Evolutionary conservation across 2,797 vertebrate genomes (phyloP).

Genomic region (Austrolebias charrua): DNA sequence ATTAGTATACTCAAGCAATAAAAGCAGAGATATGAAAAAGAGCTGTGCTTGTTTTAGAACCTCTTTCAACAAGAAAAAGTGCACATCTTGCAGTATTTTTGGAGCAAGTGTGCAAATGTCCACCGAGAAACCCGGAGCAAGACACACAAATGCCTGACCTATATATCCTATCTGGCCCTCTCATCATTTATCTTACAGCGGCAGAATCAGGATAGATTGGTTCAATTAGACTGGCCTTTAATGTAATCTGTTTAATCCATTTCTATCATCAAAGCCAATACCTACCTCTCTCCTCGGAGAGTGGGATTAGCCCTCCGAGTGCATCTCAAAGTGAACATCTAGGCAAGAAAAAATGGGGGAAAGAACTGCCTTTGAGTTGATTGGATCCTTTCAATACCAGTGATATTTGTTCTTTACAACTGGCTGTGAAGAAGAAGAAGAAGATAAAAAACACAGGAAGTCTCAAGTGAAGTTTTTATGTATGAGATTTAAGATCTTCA

Average conservation of each 20-base stretch:
- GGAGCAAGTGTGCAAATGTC: constrained; percentile 24
- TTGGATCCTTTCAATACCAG: constrained; percentile 53
- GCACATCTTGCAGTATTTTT: constrained; percentile 27
- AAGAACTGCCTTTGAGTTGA: constrained; percentile 33
- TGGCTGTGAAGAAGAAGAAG: constrained; percentile 42
- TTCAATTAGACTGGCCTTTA: constrained; percentile 79
- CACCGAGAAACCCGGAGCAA: constrained; percentile 27
- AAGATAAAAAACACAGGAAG: constrained; percentile 12
- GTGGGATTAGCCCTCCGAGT: constrained; percentile 64
- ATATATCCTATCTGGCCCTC: constrained; percentile 64
- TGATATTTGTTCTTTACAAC: constrained; percentile 62
- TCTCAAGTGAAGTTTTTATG: constrained; percentile 68
- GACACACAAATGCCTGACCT: constrained; percentile 47
- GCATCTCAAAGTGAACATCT: constrained; percentile 49
- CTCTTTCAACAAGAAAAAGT: constrained; percentile 13
- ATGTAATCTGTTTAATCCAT: constrained; percentile 80
- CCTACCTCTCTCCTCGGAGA: constrained; percentile 63
- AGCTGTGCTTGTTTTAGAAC: neutral
- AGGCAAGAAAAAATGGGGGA: constrained; percentile 27
- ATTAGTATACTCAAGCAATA: constrained; percentile 6
- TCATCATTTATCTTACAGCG: constrained; percentile 72
- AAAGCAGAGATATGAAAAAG: constrained; percentile 1
- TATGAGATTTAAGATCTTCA: constrained; percentile 71
- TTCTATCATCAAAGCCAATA: constrained; percentile 79
- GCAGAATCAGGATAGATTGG: constrained; percentile 77